Conservation (phyloP, 2,888 invertebrate genomes). For the Epinotia bilunana region DNA sequence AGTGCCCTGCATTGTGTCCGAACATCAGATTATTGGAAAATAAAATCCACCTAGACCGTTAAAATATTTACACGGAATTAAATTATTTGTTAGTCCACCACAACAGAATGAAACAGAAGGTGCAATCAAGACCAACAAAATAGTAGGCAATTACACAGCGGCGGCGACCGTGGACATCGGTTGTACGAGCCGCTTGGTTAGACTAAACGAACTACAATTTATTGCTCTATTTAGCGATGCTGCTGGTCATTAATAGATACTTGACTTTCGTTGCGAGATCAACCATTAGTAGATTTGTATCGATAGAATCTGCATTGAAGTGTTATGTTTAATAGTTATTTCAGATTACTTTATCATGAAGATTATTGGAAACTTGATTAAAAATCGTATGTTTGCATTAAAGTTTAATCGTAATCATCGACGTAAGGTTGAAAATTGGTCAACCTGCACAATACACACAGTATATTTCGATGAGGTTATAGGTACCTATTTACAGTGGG, state of each 20-base stretch:
- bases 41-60: not conserved
- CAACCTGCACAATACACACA: no score
- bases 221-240: constrained; percentile 12
- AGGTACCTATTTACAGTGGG: no score
- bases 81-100: not conserved
- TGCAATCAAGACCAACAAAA: constrained; percentile 17
- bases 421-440: no score
- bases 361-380: no score
- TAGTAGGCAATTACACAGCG: constrained; percentile 23
- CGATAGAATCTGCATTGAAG: no score
- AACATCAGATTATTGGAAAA: no score
- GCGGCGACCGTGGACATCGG: constrained; percentile 11
- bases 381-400: no score
- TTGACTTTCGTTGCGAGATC: constrained; percentile 3
- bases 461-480: no score
- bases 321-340: no score
- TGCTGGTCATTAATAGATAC: constrained; percentile 4
- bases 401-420: no score
- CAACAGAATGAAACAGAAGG: constrained; percentile 16
- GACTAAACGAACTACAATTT: constrained; percentile 31
- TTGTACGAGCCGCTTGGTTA: constrained; percentile 17
- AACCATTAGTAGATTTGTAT: not conserved
- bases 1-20: no score
- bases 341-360: no score
- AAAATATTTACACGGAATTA: not conserved